These are phyloP conservation scores for Knipowitschia caucasica DNA, from an alignment of 2,797 vertebrate genomes.

Conservation along the genomic window DNA sequence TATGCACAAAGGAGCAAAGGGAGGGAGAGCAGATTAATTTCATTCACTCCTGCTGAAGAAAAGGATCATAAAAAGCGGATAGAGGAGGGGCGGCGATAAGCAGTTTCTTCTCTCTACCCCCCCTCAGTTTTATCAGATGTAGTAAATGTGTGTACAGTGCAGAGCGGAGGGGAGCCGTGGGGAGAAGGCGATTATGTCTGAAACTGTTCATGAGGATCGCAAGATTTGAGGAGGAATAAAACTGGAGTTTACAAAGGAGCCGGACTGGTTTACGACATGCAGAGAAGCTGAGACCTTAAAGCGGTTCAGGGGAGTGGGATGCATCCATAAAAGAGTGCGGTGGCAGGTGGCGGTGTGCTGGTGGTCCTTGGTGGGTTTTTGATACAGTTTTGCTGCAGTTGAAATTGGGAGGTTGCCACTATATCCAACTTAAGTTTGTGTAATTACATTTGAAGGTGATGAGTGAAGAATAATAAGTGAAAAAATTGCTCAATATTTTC, in stretches of 20 bases:
- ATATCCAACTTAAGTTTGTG: too few species aligned
- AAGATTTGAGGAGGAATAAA: constrained; percentile 8
- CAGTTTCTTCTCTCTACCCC: constrained; percentile 19
- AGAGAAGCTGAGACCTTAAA: constrained; percentile 9
- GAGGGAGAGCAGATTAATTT: constrained; percentile 71
- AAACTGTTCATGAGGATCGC: constrained; percentile 38
- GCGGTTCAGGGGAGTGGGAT: not conserved
- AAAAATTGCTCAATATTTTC: too few species aligned
- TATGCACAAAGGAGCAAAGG: constrained; percentile 20
- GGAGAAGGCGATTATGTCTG: constrained; percentile 58
- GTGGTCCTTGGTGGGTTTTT: not conserved
- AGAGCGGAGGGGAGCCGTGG: constrained; percentile 49
- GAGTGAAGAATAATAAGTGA: too few species aligned
- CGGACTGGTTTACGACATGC: constrained; percentile 24
- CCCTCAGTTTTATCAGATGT: constrained; percentile 60
- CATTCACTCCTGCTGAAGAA: constrained; percentile 59
- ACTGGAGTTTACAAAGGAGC: constrained; percentile 24
- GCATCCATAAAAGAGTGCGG: not conserved
- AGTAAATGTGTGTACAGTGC: constrained; percentile 63
- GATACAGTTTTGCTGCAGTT: not conserved
- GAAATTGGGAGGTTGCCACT: too few species aligned
- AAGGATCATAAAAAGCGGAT: constrained; percentile 62
- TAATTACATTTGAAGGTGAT: too few species aligned
- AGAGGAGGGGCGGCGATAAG: constrained; percentile 51
- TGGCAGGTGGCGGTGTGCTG: not conserved